Conservation (phyloP, 2,888 invertebrate genomes). For the Epirrhoe tristata region DNA sequence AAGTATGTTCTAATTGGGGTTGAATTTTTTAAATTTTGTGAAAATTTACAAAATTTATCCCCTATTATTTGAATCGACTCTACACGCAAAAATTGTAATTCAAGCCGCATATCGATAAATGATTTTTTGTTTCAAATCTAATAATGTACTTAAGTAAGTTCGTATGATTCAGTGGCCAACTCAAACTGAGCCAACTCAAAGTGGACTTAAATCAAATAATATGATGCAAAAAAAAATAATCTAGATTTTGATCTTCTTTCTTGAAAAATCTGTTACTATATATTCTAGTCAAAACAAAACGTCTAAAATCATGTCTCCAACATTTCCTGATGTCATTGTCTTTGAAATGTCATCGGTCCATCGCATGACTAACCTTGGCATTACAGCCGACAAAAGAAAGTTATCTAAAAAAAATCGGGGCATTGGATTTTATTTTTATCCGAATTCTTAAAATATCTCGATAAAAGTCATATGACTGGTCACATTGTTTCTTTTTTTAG, state of each 20-base stretch:
- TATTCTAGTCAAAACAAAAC: background rate
- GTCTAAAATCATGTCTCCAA: background rate
- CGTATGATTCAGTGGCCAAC: too few relatives aligned
- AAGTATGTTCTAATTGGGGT: background rate
- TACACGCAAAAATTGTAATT: too few relatives aligned
- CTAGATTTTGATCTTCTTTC: background rate
- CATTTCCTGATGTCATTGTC: background rate
- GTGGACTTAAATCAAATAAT: too few relatives aligned
- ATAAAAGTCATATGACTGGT: conserved; percentile 24
- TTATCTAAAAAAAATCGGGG: conserved; percentile 5
- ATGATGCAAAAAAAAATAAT: too few relatives aligned
- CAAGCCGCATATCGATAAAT: too few relatives aligned
- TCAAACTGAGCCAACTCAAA: too few relatives aligned
- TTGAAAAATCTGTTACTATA: background rate
- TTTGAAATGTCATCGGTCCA: background rate
- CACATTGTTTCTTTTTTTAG: background rate
- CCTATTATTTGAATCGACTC: background rate
- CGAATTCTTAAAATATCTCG: conserved; percentile 5
- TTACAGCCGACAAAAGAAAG: conserved; percentile 5
- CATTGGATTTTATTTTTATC: conserved; percentile 15
- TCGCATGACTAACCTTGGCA: background rate
- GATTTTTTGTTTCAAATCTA: too few relatives aligned
- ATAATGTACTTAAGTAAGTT: too few relatives aligned
- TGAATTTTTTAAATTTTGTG: too few relatives aligned
- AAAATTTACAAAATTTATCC: background rate